Conservation (phyloP, 2,113 vertebrate species). For the Datnioides undecimradiatus region DNA sequence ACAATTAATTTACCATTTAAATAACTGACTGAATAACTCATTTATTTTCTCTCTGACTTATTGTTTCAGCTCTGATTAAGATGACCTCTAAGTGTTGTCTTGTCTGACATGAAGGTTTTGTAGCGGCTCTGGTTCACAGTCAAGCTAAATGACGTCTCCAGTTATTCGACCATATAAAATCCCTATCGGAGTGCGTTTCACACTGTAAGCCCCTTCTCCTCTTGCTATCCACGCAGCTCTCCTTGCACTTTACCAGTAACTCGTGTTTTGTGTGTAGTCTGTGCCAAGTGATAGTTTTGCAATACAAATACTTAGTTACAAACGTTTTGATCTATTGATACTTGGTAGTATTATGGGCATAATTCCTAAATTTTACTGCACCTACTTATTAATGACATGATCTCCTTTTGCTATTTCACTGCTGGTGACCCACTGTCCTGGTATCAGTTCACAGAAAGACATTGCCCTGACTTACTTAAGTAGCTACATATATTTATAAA, state of each 20-base stretch:
- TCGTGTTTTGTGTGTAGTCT: slow-evolving; percentile 73
- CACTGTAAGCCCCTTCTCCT: slow-evolving; percentile 38
- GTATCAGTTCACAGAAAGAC: slow-evolving; percentile 51
- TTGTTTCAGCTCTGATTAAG: background rate
- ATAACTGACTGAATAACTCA: too few species aligned
- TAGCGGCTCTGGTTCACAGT: slow-evolving; percentile 48
- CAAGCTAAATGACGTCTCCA: slow-evolving; percentile 74
- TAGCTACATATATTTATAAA: slow-evolving; percentile 8
- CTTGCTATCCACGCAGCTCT: slow-evolving; percentile 57
- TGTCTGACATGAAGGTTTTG: slow-evolving; percentile 13
- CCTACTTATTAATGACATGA: slow-evolving; percentile 44
- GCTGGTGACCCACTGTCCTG: slow-evolving; percentile 46
- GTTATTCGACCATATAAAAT: slow-evolving; percentile 46
- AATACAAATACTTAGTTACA: slow-evolving; percentile 33
- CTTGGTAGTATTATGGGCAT: slow-evolving; percentile 46
- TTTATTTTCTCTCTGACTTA: background rate
- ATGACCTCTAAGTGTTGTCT: background rate
- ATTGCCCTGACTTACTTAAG: slow-evolving; percentile 23
- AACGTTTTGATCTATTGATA: slow-evolving; percentile 38
- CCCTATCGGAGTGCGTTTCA: slow-evolving; percentile 37
- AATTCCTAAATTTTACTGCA: slow-evolving; percentile 34
- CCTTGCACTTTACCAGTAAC: slow-evolving; percentile 82
- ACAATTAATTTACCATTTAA: background rate
- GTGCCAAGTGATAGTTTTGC: slow-evolving; percentile 76
- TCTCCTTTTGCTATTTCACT: slow-evolving; percentile 42